Percentiles rank a stretch among this genome's conserved stretches.
Evolutionary conservation across 2,113 vertebrate genomes (phyloP).

Genomic region (Dryoscopus gambensis): DNA sequence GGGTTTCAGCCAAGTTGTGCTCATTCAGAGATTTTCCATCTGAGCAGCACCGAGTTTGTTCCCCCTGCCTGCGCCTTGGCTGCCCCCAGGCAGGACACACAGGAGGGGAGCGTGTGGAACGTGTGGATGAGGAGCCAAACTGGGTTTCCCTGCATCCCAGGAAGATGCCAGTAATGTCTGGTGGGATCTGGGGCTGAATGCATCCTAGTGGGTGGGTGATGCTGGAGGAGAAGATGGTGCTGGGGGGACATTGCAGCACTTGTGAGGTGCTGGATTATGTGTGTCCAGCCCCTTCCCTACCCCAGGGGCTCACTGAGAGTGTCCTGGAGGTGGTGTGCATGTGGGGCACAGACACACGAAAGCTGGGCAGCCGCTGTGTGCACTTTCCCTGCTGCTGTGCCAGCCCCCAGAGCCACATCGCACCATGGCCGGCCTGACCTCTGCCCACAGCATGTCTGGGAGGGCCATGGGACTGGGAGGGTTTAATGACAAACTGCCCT

Average conservation of each 20-base stretch:
- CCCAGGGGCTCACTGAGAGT: background rate
- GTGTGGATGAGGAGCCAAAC: accelerated
- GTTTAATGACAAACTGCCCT: background rate
- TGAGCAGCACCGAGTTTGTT: background rate
- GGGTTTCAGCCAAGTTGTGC: background rate
- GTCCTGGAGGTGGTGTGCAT: background rate
- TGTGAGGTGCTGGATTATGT: accelerated
- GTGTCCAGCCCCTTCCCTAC: background rate
- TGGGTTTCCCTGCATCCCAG: background rate
- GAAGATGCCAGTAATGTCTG: accelerated
- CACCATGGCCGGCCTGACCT: accelerated
- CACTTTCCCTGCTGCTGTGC: accelerated
- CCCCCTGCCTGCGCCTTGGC: background rate
- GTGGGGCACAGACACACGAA: background rate
- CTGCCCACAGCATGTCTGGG: background rate
- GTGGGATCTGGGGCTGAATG: background rate
- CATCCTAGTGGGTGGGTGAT: background rate
- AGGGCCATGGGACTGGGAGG: accelerated
- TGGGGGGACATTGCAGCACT: accelerated
- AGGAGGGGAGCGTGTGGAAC: accelerated
- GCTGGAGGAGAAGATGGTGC: background rate
- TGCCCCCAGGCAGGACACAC: background rate
- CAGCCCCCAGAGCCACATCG: accelerated
- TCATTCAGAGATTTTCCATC: background rate
- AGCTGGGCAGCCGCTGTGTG: background rate